These are phyloP conservation scores for Sylvietta virens DNA, from an alignment of 2,113 vertebrate species.

Conservation along the genomic window DNA sequence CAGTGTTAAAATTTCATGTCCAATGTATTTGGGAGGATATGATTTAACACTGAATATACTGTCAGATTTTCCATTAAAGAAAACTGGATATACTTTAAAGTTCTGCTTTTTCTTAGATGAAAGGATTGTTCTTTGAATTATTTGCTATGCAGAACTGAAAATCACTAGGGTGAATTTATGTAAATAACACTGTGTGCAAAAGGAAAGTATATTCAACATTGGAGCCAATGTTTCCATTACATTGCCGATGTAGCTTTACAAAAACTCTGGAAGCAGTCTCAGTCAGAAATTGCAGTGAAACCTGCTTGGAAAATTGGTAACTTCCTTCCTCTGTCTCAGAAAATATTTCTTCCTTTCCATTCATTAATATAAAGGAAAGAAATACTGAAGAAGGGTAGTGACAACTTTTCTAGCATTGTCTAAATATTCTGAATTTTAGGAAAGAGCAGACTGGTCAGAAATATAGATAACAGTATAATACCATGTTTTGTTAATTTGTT, in stretches of 20 bases:
- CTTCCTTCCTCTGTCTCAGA: not conserved
- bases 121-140: not conserved
- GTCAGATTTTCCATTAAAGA: not conserved
- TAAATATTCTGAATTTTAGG: not conserved
- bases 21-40: not conserved
- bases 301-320: rapidly evolving
- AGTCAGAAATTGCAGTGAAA: not conserved
- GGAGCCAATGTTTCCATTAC: not conserved
- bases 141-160: not conserved
- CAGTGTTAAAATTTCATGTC: not conserved
- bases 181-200: not conserved
- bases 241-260: not conserved
- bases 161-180: not conserved
- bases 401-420: not conserved
- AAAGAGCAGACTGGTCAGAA: not conserved
- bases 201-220: not conserved
- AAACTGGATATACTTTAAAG: not conserved
- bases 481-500: not conserved
- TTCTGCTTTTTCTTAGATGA: not conserved
- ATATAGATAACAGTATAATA: not conserved
- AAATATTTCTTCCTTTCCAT: not conserved
- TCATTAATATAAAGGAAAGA: not conserved
- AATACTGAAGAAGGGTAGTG: not conserved
- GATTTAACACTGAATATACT: not conserved
- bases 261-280: not conserved